phyloP scores from a whole-genome alignment of 2,113 vertebrate species.

The Sminthopsis crassicaudata region DNA sequence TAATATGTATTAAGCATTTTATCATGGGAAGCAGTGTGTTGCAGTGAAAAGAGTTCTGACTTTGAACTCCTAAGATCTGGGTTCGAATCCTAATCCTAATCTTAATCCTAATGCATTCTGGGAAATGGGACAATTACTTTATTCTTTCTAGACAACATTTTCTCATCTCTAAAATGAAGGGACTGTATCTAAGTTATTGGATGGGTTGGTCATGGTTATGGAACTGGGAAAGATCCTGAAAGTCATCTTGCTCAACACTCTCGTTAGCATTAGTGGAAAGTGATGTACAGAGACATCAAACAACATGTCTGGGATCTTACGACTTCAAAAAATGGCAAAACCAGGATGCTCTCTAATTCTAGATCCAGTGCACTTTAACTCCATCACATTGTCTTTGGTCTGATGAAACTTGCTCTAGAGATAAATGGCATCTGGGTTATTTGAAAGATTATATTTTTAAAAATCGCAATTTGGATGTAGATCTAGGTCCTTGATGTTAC shows the following conservation, averaged over 20 bases:
- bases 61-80: neutral
- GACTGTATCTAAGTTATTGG: neutral
- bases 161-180: no score
- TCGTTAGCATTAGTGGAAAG: conserved; percentile 6
- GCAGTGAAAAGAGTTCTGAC: neutral
- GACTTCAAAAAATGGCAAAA: neutral
- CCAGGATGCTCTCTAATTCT: neutral
- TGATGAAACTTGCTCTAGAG: neutral
- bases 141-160: neutral
- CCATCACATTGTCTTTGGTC: conserved; percentile 8
- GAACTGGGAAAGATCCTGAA: neutral
- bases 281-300: neutral
- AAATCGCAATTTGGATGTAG: conserved; percentile 58
- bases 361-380: neutral
- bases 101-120: neutral
- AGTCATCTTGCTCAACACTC: neutral
- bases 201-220: neutral
- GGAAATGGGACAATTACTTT: neutral
- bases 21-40: neutral
- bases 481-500: neutral
- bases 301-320: neutral
- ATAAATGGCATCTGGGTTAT: conserved; percentile 37
- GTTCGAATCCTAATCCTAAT: neutral
- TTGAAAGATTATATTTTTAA: neutral
- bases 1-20: neutral